phyloP scores from a whole-genome alignment of 2,113 vertebrate genomes.

The Amblyopsis rosae region DNA sequence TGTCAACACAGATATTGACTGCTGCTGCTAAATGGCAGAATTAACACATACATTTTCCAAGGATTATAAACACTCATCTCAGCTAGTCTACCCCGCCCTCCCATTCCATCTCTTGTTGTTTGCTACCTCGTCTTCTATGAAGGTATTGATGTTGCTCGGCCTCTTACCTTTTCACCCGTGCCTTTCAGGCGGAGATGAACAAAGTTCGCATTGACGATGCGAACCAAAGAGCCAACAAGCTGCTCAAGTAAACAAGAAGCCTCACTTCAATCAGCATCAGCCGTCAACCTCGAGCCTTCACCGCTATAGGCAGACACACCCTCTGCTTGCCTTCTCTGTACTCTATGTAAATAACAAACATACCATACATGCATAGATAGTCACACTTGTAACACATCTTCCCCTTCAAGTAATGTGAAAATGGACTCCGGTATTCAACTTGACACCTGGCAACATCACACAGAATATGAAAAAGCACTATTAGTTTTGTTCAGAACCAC shows the following conservation, averaged over 20 bases:
- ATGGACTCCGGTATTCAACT: no score
- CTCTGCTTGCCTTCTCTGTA: background rate
- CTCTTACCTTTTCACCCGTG: slow-evolving; percentile 4
- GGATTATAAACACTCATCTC: background rate
- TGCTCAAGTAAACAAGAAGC: slow-evolving; percentile 78
- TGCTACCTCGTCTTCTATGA: background rate
- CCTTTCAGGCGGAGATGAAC: slow-evolving; percentile 89
- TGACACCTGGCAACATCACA: no score
- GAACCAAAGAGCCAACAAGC: slow-evolving; percentile 92
- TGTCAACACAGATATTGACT: no score
- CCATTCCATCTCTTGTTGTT: background rate
- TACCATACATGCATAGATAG: no score
- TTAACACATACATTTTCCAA: background rate
- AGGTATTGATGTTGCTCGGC: background rate
- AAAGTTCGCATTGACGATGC: slow-evolving; percentile 88
- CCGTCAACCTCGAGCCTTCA: slow-evolving; percentile 37
- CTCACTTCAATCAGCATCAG: slow-evolving; percentile 30
- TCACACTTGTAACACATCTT: no score
- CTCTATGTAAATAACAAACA: background rate
- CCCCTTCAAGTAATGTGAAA: no score
- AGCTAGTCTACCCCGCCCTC: background rate
- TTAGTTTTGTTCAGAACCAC: no score
- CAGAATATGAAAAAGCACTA: no score
- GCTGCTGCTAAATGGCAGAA: background rate
- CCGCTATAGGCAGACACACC: slow-evolving; percentile 8